These are phyloP conservation scores for Anguilla japonica DNA, from an alignment of 2,113 vertebrate species.

Conservation along the genomic window DNA sequence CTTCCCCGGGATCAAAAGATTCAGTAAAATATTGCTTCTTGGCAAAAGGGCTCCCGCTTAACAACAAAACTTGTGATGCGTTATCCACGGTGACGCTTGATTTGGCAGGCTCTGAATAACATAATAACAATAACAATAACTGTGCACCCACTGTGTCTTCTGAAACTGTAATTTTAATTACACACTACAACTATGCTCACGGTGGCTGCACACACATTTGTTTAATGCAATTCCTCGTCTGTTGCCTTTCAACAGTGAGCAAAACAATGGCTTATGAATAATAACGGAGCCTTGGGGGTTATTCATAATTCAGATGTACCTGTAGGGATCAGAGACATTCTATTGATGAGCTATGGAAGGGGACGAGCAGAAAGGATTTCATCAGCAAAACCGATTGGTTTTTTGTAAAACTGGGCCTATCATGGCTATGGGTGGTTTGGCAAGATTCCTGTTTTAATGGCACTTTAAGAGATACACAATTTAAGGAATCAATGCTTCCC, in stretches of 20 bases:
- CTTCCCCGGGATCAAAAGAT: constrained; percentile 36
- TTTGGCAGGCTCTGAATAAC: background rate
- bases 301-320: background rate
- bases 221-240: constrained; percentile 1
- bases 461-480: background rate
- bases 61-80: background rate
- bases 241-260: background rate
- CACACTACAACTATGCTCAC: background rate
- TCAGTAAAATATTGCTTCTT: constrained; percentile 21
- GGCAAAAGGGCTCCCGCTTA: constrained; percentile 23
- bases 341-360: background rate
- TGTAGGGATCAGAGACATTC: background rate
- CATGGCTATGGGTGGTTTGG: background rate
- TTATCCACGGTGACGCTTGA: background rate
- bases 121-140: constrained; percentile 2
- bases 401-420: background rate
- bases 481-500: background rate
- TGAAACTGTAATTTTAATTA: background rate
- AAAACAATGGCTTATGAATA: background rate
- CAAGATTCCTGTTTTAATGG: background rate
- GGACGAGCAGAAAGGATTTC: background rate
- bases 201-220: background rate
- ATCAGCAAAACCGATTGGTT: background rate
- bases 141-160: background rate
- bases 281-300: background rate